Evolutionary conservation across 1,140 invertebrate species (phyloP), one percentile per base, ranked within the genome.

Genomic region (Heliothis virescens): DNA sequence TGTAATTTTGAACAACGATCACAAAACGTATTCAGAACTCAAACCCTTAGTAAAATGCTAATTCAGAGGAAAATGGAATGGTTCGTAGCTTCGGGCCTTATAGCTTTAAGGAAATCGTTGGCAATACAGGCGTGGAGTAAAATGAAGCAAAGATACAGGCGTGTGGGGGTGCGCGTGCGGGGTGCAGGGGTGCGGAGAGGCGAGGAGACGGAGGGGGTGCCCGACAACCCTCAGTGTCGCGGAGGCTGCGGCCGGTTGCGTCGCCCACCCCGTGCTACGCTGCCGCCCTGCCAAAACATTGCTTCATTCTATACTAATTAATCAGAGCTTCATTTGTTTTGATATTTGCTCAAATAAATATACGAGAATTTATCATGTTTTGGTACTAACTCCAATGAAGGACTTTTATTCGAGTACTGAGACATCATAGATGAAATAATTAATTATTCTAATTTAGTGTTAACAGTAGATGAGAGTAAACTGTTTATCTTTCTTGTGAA

Each of bases 81-180:
- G 41, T 11, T 75, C 48, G 7, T 52, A 78, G 59, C 72, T 81
- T 65, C n/a, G 50, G 81, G 53, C 82, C 59, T 76, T 60, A 63
- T 82, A 77, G 82, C 81, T 81, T 82, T 79, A 81, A 83, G 79
- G 82, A 84, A 87, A 86, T 84, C 79, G 80, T 83, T 91, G 85
- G 86, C 82, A 85, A 87, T 90, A 87, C 81, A 87, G 83, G 85
- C 86, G 81, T 86, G 84, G 85, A 91, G 88, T 89, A 87, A 90
- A 93, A 90, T 91, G 87, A 89, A 90, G 88, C 87, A 88, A 91
- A 90, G 91, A 92, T 90, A 90, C 81, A 87, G 86, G 86, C 82
- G 88, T 83, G 79, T 79, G 83, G 81, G 85, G 84, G 88, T 82
- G 85, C 80, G 83, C 79, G 81, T 79, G 86, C 85, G 84, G 81